Percentiles rank a stretch among this genome's conserved stretches.
These are phyloP conservation scores for Pongo abelii DNA, from an alignment of 2,113 vertebrate genomes.

Conservation along the genomic window DNA sequence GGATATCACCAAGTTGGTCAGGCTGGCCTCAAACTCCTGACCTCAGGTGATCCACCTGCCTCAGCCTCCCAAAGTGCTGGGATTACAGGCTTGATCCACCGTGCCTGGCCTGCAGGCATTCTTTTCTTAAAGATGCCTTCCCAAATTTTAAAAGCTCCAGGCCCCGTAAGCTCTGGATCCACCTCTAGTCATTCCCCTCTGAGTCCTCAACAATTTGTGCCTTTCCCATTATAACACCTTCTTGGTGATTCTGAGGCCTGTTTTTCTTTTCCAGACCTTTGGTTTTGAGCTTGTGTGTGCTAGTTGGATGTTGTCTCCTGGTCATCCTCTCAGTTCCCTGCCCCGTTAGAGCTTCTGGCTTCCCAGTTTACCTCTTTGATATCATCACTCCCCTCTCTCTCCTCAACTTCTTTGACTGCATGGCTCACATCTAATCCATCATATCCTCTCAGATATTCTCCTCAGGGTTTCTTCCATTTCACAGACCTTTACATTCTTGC, in stretches of 20 bases:
- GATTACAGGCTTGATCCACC: no score
- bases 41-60: no score
- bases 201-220: not conserved
- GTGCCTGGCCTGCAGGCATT: fast-evolving
- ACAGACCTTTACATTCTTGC: not conserved
- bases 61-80: no score
- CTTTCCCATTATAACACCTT: not conserved
- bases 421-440: not conserved
- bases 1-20: no score
- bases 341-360: not conserved
- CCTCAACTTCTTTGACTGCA: not conserved
- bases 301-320: not conserved
- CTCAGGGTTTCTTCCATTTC: not conserved
- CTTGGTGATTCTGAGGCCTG: not conserved
- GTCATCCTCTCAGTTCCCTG: not conserved
- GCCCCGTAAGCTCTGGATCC: no score
- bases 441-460: not conserved
- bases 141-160: not conserved
- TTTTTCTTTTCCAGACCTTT: not conserved
- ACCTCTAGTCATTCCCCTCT: not conserved
- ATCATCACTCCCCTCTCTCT: not conserved
- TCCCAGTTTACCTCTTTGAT: not conserved
- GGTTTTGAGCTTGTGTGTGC: not conserved
- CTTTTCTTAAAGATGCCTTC: not conserved
- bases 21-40: no score